Percentiles rank a stretch among this genome's conserved stretches.
Conservation (phyloP, 2,113 vertebrate species). For the Petroica traversi region DNA sequence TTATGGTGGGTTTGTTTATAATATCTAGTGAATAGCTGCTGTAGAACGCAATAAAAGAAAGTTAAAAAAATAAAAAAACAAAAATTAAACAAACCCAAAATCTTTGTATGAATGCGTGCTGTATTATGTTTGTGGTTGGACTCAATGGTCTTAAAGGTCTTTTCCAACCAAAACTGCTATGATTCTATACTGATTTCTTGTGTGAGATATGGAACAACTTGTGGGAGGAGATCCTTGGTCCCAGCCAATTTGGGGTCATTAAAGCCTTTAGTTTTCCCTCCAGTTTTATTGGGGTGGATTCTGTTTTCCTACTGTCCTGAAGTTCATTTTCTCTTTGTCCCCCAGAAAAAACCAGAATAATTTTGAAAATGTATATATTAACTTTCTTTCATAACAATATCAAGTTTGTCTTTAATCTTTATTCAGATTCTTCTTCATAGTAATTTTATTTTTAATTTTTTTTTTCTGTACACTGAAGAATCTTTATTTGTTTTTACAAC, state of each 20-base stretch:
- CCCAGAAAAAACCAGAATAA: not conserved
- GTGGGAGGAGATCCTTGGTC: not conserved
- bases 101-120: not conserved
- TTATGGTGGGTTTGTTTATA: not conserved
- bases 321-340: not conserved
- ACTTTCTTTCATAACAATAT: not conserved
- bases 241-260: not conserved
- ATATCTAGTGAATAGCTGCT: no score
- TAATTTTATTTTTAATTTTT: not conserved
- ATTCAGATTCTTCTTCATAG: not conserved
- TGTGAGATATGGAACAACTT: not conserved
- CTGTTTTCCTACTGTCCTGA: not conserved
- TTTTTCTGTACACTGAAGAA: not conserved
- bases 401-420: not conserved
- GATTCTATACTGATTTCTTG: not conserved
- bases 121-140: not conserved
- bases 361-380: not conserved
- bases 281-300: not conserved
- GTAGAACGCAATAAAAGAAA: no score
- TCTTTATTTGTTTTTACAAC: not conserved
- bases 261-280: not conserved
- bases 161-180: not conserved
- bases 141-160: accelerated
- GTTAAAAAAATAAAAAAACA: no score
- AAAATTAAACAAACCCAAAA: not conserved